Conservation (phyloP, 92 coral and sea anemone species). For the Zoanthus gigantus region DNA sequence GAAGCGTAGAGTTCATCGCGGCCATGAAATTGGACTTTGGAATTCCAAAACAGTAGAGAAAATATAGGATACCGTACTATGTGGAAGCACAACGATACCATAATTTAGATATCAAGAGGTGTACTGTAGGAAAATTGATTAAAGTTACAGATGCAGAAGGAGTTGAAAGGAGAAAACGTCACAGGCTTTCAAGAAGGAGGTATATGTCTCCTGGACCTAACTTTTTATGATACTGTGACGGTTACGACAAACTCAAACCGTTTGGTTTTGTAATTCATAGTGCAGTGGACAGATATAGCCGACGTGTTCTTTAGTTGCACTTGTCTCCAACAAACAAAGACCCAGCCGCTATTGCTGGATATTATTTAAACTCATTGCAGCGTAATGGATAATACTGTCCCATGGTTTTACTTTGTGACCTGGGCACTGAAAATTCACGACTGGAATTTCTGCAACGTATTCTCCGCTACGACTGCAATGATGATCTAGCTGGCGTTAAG, state of each 20-base stretch:
- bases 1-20: too few species aligned
- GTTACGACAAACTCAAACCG: conserved; percentile 3
- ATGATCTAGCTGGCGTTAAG: neutral
- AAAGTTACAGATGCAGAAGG: conserved; percentile 59
- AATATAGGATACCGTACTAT: conserved; percentile 2
- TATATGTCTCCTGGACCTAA: conserved; percentile 61
- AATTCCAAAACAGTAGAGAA: conserved; percentile 3
- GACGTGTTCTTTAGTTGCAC: conserved; percentile 56
- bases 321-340: conserved; percentile 60
- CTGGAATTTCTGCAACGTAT: conserved; percentile 54
- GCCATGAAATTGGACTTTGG: neutral
- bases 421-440: conserved; percentile 55
- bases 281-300: conserved; percentile 59
- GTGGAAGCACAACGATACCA: conserved; percentile 30
- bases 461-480: conserved; percentile 34
- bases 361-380: conserved; percentile 43
- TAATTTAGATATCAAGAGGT: conserved; percentile 46
- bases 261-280: neutral
- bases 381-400: conserved; percentile 32
- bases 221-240: conserved; percentile 61
- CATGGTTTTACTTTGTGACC: conserved; percentile 48
- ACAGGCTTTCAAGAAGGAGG: conserved; percentile 49
- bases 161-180: conserved; percentile 59
- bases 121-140: conserved; percentile 54
- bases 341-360: conserved; percentile 54